Evolutionary conservation across 2,888 invertebrate genomes (phyloP).

Genomic region (Hybos culiciformis): DNA sequence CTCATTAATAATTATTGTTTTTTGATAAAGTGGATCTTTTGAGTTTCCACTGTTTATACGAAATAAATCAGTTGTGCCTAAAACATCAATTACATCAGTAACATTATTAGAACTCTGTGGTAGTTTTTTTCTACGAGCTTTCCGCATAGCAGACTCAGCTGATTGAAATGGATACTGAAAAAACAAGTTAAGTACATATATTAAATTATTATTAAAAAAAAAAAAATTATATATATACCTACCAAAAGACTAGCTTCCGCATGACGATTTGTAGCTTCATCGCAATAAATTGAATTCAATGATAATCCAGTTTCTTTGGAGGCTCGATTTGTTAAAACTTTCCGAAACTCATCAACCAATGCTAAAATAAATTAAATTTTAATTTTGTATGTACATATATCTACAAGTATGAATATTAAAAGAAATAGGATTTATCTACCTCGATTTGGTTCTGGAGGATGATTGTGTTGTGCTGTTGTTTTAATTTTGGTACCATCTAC

Average conservation of each 20-base stretch:
- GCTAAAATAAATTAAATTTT: too few relatives aligned
- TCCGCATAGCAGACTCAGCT: conserved; percentile 22
- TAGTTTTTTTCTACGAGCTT: conserved; percentile 20
- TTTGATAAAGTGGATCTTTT: conserved; percentile 20
- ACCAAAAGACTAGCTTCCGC: conserved; percentile 20
- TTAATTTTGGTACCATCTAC: conserved; percentile 18
- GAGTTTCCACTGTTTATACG: conserved; percentile 18
- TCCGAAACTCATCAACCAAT: conserved; percentile 20
- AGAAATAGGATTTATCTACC: too few relatives aligned
- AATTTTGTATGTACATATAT: too few relatives aligned
- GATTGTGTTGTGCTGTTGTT: conserved; percentile 18
- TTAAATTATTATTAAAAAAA: too few relatives aligned
- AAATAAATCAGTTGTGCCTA: conserved; percentile 17
- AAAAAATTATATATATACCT: too few relatives aligned
- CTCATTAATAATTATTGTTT: conserved; percentile 15
- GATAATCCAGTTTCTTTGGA: conserved; percentile 17
- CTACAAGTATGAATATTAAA: too few relatives aligned
- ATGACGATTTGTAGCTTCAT: conserved; percentile 20
- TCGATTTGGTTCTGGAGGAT: conserved; percentile 18
- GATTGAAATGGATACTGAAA: conserved; percentile 19
- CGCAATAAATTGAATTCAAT: conserved; percentile 20
- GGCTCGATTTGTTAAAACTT: conserved; percentile 19
- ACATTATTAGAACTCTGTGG: conserved; percentile 17
- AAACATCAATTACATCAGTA: conserved; percentile 16
- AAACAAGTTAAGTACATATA: too few relatives aligned